Evolutionary conservation across 2,113 vertebrate species (phyloP).

Genomic region (Amia ocellicauda): DNA sequence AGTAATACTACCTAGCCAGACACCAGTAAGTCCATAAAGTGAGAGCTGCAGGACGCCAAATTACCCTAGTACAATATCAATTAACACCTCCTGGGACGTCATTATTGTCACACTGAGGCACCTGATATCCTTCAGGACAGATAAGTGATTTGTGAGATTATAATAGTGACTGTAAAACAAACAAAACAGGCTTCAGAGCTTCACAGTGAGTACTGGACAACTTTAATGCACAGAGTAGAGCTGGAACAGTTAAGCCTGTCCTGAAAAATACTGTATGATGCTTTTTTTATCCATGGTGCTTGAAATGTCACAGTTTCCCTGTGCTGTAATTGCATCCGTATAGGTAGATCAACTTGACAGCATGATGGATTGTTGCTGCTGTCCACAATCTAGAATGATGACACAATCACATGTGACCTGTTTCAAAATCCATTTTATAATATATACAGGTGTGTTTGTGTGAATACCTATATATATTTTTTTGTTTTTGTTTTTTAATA

Average conservation of each 20-base stretch:
- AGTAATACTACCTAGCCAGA: slow-evolving; percentile 69
- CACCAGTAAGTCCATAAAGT: slow-evolving; percentile 64
- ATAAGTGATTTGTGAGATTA: slow-evolving; percentile 76
- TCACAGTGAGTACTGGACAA: neutral
- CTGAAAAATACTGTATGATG: neutral
- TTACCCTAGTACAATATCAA: slow-evolving; percentile 79
- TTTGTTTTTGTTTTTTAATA: too few species aligned
- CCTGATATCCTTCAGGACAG: slow-evolving; percentile 71
- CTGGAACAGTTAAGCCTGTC: neutral
- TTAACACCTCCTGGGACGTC: slow-evolving; percentile 80
- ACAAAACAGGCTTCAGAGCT: slow-evolving; percentile 16
- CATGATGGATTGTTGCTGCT: neutral
- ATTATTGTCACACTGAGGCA: slow-evolving; percentile 82
- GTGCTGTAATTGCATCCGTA: neutral
- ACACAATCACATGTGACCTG: neutral
- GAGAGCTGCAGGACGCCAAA: slow-evolving; percentile 66
- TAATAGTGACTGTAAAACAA: slow-evolving; percentile 46
- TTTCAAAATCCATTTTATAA: neutral
- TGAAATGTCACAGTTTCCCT: neutral
- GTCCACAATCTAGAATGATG: too few species aligned
- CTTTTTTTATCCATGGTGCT: neutral
- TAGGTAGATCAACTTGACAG: neutral
- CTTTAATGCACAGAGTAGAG: neutral
- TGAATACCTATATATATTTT: too few species aligned
- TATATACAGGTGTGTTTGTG: too few species aligned